Conservation (phyloP, 2,113 vertebrate species). For the Tor tambroides region DNA sequence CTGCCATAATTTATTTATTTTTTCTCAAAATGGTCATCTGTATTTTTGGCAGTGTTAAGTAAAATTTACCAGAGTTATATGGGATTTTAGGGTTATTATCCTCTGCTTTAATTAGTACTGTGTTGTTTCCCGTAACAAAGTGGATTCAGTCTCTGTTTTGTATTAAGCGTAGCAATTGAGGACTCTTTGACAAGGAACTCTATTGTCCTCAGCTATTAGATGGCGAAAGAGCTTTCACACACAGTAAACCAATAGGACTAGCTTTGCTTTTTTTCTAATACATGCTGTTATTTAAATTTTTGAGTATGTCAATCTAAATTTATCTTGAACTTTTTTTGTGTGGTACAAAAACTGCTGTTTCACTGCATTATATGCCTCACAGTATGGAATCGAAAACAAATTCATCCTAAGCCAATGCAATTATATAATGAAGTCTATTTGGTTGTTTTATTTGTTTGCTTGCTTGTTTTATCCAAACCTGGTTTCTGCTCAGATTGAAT, state of each 20-base stretch:
- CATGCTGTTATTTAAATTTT: neutral
- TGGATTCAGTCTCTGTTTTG: conserved; percentile 4
- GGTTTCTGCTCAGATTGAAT: conserved; percentile 1
- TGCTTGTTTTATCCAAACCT: conserved; percentile 28
- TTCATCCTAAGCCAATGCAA: conserved; percentile 45
- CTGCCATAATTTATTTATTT: neutral
- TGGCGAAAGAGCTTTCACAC: neutral
- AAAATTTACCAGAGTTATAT: neutral
- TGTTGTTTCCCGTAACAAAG: neutral
- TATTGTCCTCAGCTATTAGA: conserved; percentile 17
- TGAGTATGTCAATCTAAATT: conserved; percentile 4
- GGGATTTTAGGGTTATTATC: neutral
- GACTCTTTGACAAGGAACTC: neutral
- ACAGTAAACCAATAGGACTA: neutral
- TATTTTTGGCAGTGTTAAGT: neutral
- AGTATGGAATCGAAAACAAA: conserved; percentile 25
- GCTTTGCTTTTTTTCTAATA: neutral
- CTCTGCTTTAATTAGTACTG: neutral
- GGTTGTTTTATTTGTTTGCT: conserved; percentile 26
- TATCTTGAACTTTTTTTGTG: neutral
- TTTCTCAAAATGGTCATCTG: neutral
- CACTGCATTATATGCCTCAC: conserved; percentile 31
- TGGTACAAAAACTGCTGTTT: conserved; percentile 32
- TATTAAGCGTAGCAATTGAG: neutral
- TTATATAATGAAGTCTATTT: conserved; percentile 43